phyloP scores from a whole-genome alignment of 2,888 invertebrate genomes.

The Listrodromus nycthemerus region DNA sequence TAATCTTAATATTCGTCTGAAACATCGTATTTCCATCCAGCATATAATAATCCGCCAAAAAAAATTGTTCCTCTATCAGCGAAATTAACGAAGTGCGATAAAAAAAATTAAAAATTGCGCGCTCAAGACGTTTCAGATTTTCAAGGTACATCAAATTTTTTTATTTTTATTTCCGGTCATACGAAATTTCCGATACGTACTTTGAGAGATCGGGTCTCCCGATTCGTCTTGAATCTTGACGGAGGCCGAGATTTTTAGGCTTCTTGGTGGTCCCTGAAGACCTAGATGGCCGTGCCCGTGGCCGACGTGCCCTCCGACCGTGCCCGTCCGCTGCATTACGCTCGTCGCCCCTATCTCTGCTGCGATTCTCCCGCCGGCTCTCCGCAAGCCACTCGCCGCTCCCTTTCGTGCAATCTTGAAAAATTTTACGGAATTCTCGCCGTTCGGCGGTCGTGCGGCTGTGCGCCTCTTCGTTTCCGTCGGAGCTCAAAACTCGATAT shows the following conservation, averaged over 20 bases:
- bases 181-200: conserved; percentile 75
- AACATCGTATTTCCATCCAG: too few species aligned
- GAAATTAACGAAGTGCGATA: too few species aligned
- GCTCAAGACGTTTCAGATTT: background rate
- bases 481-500: background rate
- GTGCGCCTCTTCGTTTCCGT: conserved; percentile 66
- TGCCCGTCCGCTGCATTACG: conserved; percentile 80
- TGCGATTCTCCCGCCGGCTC: conserved; percentile 73
- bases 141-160: background rate
- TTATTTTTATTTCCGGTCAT: background rate
- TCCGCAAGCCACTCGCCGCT: conserved; percentile 76
- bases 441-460: conserved; percentile 56
- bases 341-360: conserved; percentile 80
- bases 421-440: conserved; percentile 59
- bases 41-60: too few species aligned
- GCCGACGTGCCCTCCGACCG: conserved; percentile 77
- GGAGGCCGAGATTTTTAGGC: conserved; percentile 82
- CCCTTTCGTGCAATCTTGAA: conserved; percentile 81
- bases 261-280: conserved; percentile 83
- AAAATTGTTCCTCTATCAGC: too few species aligned
- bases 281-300: conserved; percentile 82
- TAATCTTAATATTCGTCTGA: too few species aligned
- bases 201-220: conserved; percentile 81
- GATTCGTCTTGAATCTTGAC: conserved; percentile 82
- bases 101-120: too few species aligned